Evolutionary conservation across 2,888 invertebrate genomes (phyloP), one percentile per base, ranked within the genome.

Genomic region (Aproaerema taeniolella): DNA sequence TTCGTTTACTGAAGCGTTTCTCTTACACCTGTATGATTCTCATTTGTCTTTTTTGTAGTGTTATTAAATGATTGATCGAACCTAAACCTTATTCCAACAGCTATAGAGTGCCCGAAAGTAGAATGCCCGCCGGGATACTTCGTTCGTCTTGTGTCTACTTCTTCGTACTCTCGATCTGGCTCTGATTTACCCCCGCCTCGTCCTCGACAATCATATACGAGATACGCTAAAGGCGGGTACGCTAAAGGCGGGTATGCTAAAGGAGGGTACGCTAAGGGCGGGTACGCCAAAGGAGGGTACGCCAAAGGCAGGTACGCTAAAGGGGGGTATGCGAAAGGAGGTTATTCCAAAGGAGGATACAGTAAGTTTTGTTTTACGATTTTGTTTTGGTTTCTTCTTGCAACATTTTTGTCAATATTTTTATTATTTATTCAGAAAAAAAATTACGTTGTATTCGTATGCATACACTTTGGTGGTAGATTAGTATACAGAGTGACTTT

Each of bases 121-220:
- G 63, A 75, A 33, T 94, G 94, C 55, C 91, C 91, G 0, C 86
- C 87, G 0, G 89, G 89, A 17, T 92, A 92, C 68, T 80, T 83
- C 25, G 75, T 90, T 0, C 76, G 87, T 20, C 63, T 61, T 48
- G 91, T 32, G 0, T 39, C 59, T 1, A 30, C 58, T 3, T 33
- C 52, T 1, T 77, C 88, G 43, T 89, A 92, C 59, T 92, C 94
- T 49, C 89, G 91, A 0, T 91, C 93, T 64, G 92, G 92, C 52
- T 75, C 83, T 0, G 86, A 91, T 51, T 55, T 81, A 1, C 82
- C 83, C 0, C 82, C 81, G 11, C 78, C 74, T 1, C 55, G 73
- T 12, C 75, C 77, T 0, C 52, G 81, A 9, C 55, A 70, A 55
- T 70, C 83, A 32, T 87, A 87, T 66, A 65, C 68, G 39, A 56